These are phyloP conservation scores for Nothobranchius furzeri DNA, from an alignment of 2,113 vertebrate species.

Conservation along the genomic window DNA sequence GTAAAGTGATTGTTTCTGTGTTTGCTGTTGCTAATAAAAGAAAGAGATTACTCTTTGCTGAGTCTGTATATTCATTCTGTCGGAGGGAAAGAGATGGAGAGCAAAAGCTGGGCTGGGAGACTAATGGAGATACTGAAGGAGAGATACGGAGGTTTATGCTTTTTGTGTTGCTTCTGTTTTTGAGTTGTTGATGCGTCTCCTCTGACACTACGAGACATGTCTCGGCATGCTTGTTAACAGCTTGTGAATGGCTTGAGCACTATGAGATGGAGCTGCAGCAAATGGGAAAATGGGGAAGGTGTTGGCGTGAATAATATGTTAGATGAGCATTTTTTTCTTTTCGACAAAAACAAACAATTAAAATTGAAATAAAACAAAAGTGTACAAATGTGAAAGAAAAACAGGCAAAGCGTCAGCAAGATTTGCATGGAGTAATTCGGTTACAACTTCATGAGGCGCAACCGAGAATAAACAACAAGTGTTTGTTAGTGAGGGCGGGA, in stretches of 20 bases:
- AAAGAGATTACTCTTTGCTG: slow-evolving; percentile 64
- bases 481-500: slow-evolving; percentile 16
- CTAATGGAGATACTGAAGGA: slow-evolving; percentile 35
- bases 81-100: slow-evolving; percentile 33
- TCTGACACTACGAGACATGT: slow-evolving; percentile 23
- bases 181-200: slow-evolving; percentile 42
- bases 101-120: slow-evolving; percentile 27
- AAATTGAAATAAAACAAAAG: slow-evolving; percentile 22
- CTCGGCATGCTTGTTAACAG: slow-evolving; percentile 38
- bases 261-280: not conserved
- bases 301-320: slow-evolving; percentile 6
- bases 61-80: slow-evolving; percentile 57
- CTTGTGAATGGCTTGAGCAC: slow-evolving; percentile 35
- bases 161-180: slow-evolving; percentile 32
- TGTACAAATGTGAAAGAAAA: slow-evolving; percentile 13
- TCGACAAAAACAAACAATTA: not conserved
- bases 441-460: slow-evolving; percentile 38
- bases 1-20: slow-evolving; percentile 66
- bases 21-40: slow-evolving; percentile 74
- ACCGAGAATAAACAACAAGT: slow-evolving; percentile 21
- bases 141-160: slow-evolving; percentile 35
- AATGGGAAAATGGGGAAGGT: not conserved
- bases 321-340: not conserved
- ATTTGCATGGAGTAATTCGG: slow-evolving; percentile 41
- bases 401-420: slow-evolving; percentile 12